Evolutionary conservation across 2,113 vertebrate genomes (phyloP), one percentile per base, ranked within the genome.

Genomic region (Stegastes partitus): DNA sequence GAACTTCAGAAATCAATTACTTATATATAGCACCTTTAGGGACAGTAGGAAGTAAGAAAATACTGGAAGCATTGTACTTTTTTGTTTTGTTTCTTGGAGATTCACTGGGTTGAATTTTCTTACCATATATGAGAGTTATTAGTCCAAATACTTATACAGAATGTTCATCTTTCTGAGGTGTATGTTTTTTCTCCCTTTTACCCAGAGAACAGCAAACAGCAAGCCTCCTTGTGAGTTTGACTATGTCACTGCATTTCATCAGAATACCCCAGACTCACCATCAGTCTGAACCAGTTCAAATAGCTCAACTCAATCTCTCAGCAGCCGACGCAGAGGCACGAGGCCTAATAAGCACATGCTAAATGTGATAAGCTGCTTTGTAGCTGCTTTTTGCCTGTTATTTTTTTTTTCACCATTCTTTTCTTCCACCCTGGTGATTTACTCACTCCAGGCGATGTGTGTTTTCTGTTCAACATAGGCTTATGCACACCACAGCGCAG

Each of bases 381-480:
- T 90, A 91, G 83, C 79, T 69, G 65, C 66, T 26, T 88, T 91
- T 90, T 89, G 75, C 45, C 78, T 85, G 74, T 67, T 37, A n/a
- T 68, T 45, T 34, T 73, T 79, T 79, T 53, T 58, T 79, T 19
- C 31, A 65, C 73, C 68, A 84, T 90, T 93, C 84, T 91, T 81
- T 87, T 88, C 83, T 89, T 82, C 81, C 86, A 91, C 92, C 84
- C 92, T 89, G 87, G 93, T 91, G 91, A 93, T 92, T 93, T 93
- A 81, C 83, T 92, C 74, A 90, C 93, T 93, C 71, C 87, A 81
- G 91, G 91, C 89, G 39, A 84, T 90, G 86, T 89, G 78, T 76
- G 89, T 89, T 90, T 89, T 88, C 77, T 91, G 75, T 74, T 92
- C 77, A 68, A 50, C 58, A 12, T 59, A 68, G 87, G 77, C 79